These are phyloP conservation scores for Archivesica marissinica DNA, from an alignment of 1,140 invertebrate species.

Conservation along the genomic window DNA sequence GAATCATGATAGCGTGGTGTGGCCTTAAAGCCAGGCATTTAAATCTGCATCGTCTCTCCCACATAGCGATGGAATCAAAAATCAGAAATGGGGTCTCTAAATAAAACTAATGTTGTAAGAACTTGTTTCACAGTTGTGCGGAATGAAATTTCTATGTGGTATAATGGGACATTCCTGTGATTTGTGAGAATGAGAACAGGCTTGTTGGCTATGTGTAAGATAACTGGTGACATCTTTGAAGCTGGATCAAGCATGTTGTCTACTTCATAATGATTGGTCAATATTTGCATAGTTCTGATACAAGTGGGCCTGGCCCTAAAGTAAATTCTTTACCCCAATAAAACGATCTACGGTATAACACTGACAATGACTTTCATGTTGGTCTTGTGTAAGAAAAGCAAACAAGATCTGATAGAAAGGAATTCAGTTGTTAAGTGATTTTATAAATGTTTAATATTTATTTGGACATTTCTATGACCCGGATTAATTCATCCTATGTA, in stretches of 20 bases:
- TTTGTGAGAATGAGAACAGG: no score
- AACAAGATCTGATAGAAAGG: neutral
- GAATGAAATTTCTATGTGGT: no score
- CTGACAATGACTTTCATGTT: neutral
- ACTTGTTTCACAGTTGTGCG: no score
- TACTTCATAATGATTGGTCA: neutral
- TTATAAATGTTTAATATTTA: conserved; percentile 25
- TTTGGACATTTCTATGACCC: neutral
- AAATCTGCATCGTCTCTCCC: no score
- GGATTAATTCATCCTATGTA: neutral
- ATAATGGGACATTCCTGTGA: no score
- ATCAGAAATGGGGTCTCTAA: no score
- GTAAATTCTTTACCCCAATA: conserved; percentile 13
- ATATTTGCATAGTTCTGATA: conserved; percentile 14
- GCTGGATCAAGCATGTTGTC: neutral
- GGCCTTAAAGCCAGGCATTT: no score
- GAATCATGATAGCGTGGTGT: no score
- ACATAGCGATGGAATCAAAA: no score
- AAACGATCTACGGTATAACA: conserved; percentile 15
- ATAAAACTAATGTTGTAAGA: no score
- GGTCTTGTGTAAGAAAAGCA: neutral
- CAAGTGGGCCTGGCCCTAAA: neutral
- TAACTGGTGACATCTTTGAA: conserved; percentile 34
- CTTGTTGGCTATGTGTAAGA: no score
- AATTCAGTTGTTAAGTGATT: conserved; percentile 11